Evolutionary conservation across 2,888 invertebrate species (phyloP), one percentile per base, ranked within the genome.

Genomic region (Tinea semifulvella): DNA sequence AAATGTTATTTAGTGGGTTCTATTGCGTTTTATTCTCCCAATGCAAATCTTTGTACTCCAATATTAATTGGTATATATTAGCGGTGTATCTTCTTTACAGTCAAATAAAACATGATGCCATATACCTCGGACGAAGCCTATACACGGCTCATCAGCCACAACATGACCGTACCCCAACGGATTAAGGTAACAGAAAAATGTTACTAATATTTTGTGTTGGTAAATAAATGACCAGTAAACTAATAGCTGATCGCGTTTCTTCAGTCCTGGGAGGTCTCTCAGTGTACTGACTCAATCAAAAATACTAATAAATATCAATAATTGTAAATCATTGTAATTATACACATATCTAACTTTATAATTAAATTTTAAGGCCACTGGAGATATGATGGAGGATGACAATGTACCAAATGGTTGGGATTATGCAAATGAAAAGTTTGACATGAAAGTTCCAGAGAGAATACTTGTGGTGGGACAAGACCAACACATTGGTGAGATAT

Each of bases 401-500:
- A 64, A 72, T 55, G 60, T 80, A n/a, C 76, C 85, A 6, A 86
- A 87, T 64, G 84, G 83, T 31, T 89, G 89, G 89, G 82, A 84
- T 53, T 84, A 85, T 62, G 82, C 83, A 48, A 83, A 83, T 56
- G 91, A 92, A 55, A 91, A 90, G 71, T 88, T 91, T 66, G 89
- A 91, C 56, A 96, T 96, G 96, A 90, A 90, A 61, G 96, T 97
- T 26, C 96, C 96, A 2, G 96, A 96, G 61, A 86, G 95, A 61
- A 96, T 97, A 65, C 84, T 96, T 53, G 91, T 96, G 39, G 85
- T 91, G 56, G 96, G 96, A 63, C 87, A 88, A 68, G 86, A 87
- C 58, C 86, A 88, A 63, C 86, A 87, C 65, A 58, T 85, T 60
- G 85, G 85, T 85, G 64, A n/a, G n/a, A n/a, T n/a, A n/a, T n/a